Base-by-base conservation (phyloP, 2,113 vertebrate species). In the Sphaerodactylus townsendi region DNA sequence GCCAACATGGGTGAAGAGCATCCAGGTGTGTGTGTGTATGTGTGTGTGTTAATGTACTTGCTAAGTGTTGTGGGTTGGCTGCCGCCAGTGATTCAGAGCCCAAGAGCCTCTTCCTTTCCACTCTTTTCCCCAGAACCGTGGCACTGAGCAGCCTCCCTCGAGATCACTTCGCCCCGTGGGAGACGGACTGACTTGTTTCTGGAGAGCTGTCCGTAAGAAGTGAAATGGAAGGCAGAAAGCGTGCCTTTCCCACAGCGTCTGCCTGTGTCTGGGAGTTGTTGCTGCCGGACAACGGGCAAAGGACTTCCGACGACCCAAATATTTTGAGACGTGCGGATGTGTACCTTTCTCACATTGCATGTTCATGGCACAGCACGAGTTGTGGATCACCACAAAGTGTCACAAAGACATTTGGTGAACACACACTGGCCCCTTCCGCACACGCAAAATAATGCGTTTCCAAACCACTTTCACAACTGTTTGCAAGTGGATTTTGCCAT, bases 141-240 rank as follows among this genome's bases (percentile, higher is more conserved):
- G 14, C 39, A 23, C 41, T 35, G 5, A 33, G 10, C 59, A n/a
- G n/a, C 11, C 1, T 9, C 10, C 5, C 17, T 66, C 28, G 21
- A 64, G 1, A 30, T 10, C 56, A 10, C 37, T 33, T 9, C 46
- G 30, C 28, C 28, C 37, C 28, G 37, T 13, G 5, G 44, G 44
- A 77, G 65, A 39, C 5, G 23, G 37, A 13, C 59, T n/a, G 39
- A 79, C 33, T 11, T 44, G 37, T n/a, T 46, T 6, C 14, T 66
- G 59, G 10, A 65, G n/a, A 46, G 72, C 2, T 19, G 6, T 21
- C n/a, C 72, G 28, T 75, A 33, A 33, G 82, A 50, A 83, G 68
- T 85, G 17, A 56, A 25, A 85, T 84, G 72, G 1, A 39, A 88
- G 14, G 83, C 46, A 68, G 74, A 62, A 39, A 82, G 5, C 56